A percentile compares a stretch with the other conserved stretches of the same genome.
Conservation (phyloP, 2,888 invertebrate species). For the Drosophila siamana region DNA sequence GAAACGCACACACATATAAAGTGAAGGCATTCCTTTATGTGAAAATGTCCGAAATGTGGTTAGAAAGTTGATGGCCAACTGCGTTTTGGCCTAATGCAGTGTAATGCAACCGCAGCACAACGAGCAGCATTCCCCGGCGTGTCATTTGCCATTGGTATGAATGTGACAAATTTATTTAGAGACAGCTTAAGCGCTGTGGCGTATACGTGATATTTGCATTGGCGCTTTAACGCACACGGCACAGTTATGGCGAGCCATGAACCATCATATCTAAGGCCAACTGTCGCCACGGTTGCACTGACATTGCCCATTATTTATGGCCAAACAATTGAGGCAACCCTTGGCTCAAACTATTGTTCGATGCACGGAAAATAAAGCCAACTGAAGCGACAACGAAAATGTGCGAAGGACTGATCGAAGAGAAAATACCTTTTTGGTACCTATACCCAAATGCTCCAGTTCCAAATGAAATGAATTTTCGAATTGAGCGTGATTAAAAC, state of each 20-base stretch:
- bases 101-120: constrained; percentile 55
- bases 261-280: constrained; percentile 43
- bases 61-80: constrained; percentile 49
- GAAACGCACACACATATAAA: constrained; percentile 3
- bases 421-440: no score
- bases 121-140: constrained; percentile 56
- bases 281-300: constrained; percentile 58
- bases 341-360: constrained; percentile 66
- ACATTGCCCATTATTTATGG: constrained; percentile 71
- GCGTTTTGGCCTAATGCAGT: constrained; percentile 49
- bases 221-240: constrained; percentile 39
- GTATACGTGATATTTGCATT: constrained; percentile 63
- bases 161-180: constrained; percentile 41
- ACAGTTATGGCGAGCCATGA: constrained; percentile 10
- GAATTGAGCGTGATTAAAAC: no score
- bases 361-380: constrained; percentile 53
- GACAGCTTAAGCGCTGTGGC: constrained; percentile 25
- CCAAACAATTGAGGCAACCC: constrained; percentile 71
- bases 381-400: constrained; percentile 3
- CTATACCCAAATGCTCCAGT: no score
- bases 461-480: no score
- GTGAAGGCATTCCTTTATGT: constrained; percentile 22
- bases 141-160: constrained; percentile 62
- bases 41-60: constrained; percentile 58
- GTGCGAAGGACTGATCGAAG: not conserved